Evolutionary conservation across 2,797 vertebrate genomes (phyloP).

Genomic region (Lagocephalus sceleratus): DNA sequence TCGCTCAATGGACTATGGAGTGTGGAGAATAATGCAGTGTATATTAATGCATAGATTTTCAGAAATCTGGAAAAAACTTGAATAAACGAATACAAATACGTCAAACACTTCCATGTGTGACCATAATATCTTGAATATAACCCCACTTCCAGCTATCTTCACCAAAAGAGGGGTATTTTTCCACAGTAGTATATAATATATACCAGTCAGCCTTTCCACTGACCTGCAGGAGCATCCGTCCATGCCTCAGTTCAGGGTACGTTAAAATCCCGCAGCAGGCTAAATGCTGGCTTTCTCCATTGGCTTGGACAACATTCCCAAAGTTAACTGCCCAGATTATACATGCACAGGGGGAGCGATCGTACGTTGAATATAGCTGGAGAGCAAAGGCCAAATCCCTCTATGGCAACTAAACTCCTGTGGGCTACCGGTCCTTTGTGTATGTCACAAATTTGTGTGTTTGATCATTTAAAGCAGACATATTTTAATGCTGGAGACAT

Average conservation of each 20-base stretch:
- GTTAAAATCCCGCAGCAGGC: conserved; percentile 10
- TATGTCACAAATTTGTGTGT: conserved; percentile 12
- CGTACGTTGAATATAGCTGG: conserved; percentile 44
- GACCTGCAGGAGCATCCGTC: not conserved
- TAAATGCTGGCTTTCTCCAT: conserved; percentile 28
- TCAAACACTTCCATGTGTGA: not conserved
- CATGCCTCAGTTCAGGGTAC: conserved; percentile 14
- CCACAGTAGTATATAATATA: not conserved
- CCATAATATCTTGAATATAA: not conserved
- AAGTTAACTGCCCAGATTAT: conserved; percentile 61
- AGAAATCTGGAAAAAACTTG: not conserved
- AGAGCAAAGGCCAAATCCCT: conserved; percentile 37
- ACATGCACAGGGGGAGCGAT: conserved; percentile 60
- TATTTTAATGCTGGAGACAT: not conserved
- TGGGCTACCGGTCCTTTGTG: conserved; percentile 36
- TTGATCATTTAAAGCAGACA: conserved; percentile 17
- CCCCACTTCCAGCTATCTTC: not conserved
- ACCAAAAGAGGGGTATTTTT: not conserved
- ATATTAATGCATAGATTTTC: not conserved
- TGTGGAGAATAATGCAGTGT: too few relatives aligned
- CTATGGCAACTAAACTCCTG: conserved; percentile 27
- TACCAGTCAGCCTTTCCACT: not conserved
- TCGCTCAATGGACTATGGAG: too few relatives aligned
- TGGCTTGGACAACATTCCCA: conserved; percentile 60
- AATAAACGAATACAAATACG: not conserved